Percentiles rank a stretch among this genome's conserved stretches.
These are phyloP conservation scores for Epistrophe grossulariae DNA, from an alignment of 2,888 invertebrate genomes.

Conservation along the genomic window DNA sequence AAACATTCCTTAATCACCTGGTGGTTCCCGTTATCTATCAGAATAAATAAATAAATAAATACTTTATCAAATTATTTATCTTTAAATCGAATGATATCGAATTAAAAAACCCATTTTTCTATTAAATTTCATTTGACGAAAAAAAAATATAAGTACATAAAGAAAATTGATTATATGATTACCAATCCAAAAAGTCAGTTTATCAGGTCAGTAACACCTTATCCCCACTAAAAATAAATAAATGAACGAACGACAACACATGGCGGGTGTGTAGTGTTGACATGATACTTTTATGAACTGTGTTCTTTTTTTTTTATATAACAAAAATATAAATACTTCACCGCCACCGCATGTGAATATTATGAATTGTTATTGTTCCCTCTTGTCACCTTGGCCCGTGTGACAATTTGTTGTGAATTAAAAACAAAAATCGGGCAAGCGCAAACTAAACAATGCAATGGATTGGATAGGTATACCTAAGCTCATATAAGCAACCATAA, in stretches of 20 bases:
- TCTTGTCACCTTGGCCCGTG: constrained; percentile 8
- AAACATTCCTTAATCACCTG: background rate
- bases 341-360: constrained; percentile 12
- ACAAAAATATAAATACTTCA: constrained; percentile 40
- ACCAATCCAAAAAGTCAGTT: constrained; percentile 12
- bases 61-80: background rate
- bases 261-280: background rate
- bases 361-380: constrained; percentile 20
- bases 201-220: constrained; percentile 39
- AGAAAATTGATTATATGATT: background rate
- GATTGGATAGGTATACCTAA: background rate
- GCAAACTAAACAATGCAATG: constrained; percentile 16
- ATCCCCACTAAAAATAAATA: background rate
- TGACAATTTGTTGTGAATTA: constrained; percentile 7
- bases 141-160: background rate
- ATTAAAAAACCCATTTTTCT: background rate
- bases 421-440: constrained; percentile 18
- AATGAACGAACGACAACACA: background rate
- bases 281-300: constrained; percentile 8
- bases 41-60: background rate
- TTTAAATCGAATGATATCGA: background rate
- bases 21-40: background rate
- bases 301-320: constrained; percentile 25
- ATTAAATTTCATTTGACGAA: background rate
- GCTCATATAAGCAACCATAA: background rate